Evolutionary conservation across 2,888 invertebrate species (phyloP).

Genomic region (Microchrysa polita): DNA sequence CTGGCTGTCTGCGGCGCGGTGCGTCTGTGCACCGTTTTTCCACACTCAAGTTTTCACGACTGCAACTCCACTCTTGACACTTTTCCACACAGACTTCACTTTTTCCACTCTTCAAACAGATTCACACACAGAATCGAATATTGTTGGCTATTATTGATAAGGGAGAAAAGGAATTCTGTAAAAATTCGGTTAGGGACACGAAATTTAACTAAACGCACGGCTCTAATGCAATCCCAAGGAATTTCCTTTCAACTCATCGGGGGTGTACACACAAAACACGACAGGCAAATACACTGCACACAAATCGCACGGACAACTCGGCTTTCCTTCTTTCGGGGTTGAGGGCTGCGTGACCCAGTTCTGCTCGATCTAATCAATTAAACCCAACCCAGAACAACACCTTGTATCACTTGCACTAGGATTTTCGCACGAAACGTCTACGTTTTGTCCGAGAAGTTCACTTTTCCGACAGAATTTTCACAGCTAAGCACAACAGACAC

Average conservation of each 20-base stretch:
- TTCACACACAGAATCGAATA: neutral
- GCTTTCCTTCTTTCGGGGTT: neutral
- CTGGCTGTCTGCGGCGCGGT: neutral
- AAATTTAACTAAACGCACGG: neutral
- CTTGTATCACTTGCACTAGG: neutral
- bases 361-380: neutral
- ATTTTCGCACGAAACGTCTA: neutral
- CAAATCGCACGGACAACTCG: conserved; percentile 14
- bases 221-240: neutral
- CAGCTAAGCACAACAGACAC: neutral
- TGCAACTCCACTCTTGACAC: neutral
- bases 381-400: neutral
- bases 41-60: neutral
- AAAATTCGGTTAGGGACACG: conserved; percentile 12
- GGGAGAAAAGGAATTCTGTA: conserved; percentile 32
- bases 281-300: too few relatives aligned
- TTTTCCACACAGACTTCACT: neutral
- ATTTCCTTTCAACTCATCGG: conserved; percentile 27
- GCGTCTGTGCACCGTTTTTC: conserved; percentile 18
- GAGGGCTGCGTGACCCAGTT: neutral
- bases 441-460: neutral
- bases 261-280: conserved; percentile 17
- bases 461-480: conserved; percentile 26
- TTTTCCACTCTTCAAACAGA: neutral
- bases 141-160: conserved; percentile 2